Evolutionary conservation across 1,140 invertebrate genomes (phyloP).

Genomic region (Orchesella cincta): DNA sequence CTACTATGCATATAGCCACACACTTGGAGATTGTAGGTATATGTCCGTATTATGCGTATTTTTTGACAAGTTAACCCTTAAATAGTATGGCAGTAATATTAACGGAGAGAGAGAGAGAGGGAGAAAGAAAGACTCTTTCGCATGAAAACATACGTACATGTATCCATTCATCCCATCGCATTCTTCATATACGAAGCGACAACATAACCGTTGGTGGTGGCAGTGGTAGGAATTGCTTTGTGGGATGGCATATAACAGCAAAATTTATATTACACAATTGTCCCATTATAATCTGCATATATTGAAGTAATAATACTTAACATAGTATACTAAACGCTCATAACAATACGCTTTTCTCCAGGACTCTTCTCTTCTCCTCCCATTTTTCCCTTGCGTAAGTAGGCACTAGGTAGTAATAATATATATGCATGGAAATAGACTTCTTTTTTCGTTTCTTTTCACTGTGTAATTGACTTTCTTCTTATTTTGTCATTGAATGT

Average conservation of each 20-base stretch:
- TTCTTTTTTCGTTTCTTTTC: background rate
- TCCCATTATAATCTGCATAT: background rate
- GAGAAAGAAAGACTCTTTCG: too few relatives aligned
- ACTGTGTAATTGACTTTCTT: background rate
- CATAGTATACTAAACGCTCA: background rate
- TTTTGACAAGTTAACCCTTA: background rate
- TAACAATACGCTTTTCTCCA: background rate
- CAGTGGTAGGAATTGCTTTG: background rate
- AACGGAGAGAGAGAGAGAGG: too few relatives aligned
- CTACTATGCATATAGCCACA: background rate
- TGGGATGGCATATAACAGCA: too few relatives aligned
- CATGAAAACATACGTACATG: background rate
- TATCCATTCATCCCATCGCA: background rate
- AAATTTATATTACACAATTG: too few relatives aligned
- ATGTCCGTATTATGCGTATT: background rate
- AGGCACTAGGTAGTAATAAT: background rate
- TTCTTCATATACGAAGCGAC: background rate
- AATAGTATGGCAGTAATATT: background rate
- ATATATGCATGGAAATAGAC: background rate
- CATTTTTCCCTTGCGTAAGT: too few relatives aligned
- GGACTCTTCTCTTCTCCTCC: too few relatives aligned
- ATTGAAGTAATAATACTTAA: background rate
- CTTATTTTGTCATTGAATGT: background rate
- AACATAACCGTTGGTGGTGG: background rate
- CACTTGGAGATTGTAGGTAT: background rate